These are phyloP conservation scores for Harpalus rufipes DNA, from an alignment of 2,888 invertebrate genomes.

Conservation along the genomic window DNA sequence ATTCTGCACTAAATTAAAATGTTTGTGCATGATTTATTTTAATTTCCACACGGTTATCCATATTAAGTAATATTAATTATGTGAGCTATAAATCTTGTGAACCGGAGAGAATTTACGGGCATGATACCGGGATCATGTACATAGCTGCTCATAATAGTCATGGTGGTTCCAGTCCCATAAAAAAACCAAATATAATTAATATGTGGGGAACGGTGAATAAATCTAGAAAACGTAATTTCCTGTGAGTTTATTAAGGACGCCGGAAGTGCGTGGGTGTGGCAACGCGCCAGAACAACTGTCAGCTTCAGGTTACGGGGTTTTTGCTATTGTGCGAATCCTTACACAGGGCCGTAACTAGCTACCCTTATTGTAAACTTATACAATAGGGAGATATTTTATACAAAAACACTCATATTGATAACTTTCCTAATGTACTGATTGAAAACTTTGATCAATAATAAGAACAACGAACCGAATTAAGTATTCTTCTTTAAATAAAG, in stretches of 20 bases:
- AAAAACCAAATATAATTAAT: conserved; percentile 57
- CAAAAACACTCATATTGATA: too few species aligned
- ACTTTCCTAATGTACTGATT: too few species aligned
- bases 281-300: conserved; percentile 64
- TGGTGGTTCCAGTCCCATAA: not conserved
- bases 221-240: conserved; percentile 61
- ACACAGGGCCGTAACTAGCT: not conserved
- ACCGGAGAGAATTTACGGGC: not conserved
- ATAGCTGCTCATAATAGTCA: not conserved
- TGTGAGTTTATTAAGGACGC: conserved; percentile 47
- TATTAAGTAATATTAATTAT: conserved; percentile 1
- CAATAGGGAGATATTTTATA: too few species aligned
- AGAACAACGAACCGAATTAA: too few species aligned
- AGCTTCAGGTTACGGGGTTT: conserved; percentile 59
- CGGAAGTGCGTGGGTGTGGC: conserved; percentile 45
- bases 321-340: conserved; percentile 58
- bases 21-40: too few species aligned
- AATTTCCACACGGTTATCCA: too few species aligned
- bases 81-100: not conserved
- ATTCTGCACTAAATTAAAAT: too few species aligned
- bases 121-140: not conserved
- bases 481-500: too few species aligned
- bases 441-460: too few species aligned
- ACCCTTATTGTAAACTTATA: not conserved
- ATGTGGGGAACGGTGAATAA: conserved; percentile 42